Evolutionary conservation across 2,888 invertebrate species (phyloP), one percentile per base, ranked within the genome.

Genomic region (Pyrrhosoma nymphula): DNA sequence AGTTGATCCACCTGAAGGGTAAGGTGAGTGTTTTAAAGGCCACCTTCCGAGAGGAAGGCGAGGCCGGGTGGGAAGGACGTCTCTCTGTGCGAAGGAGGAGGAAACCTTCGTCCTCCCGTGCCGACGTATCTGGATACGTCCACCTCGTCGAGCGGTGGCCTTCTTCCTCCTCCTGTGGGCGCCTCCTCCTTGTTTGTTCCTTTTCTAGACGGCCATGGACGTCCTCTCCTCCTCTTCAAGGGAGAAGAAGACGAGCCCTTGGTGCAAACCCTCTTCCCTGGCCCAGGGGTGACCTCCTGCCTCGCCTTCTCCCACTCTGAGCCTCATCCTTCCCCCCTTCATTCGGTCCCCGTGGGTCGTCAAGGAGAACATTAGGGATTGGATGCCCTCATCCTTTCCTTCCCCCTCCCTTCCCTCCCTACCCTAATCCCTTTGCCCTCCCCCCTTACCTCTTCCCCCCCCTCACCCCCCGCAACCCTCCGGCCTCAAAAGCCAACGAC

Each of bases 21-120:
- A 35, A 35, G 82, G 82, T 82, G 82, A 82, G 82, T 82, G 82
- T 82, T 82, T 82, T 35, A 82, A 82, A 35, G 82, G 35, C 30
- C 82, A 10, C 69, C n/a, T 60, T 60, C 26, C 69, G n/a, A 69
- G 26, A 69, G 69, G 60, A 60, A 69, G 69, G 60, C 60, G 60
- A 60, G 20, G 60, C 18, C 0, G 60, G 20, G 6, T 8, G 2
- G 47, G 47, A 47, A 47, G 47, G 16, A 12, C 60, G 60, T 60
- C 18, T 60, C 69, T 69, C 18, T 10, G 26, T 20, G 60, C 60
- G 60, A 60, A 20, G 69, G 69, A 63, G 75, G 30, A 75, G 75
- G 30, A 82, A 35, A 14, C 14, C 30, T 30, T 35, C 30, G 18
- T 30, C 82, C 30, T 35, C 35, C 69, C 69, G n/a, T 69, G 23